Evolutionary conservation across 2,797 vertebrate genomes (phyloP).

Genomic region (Syngnathus acus): DNA sequence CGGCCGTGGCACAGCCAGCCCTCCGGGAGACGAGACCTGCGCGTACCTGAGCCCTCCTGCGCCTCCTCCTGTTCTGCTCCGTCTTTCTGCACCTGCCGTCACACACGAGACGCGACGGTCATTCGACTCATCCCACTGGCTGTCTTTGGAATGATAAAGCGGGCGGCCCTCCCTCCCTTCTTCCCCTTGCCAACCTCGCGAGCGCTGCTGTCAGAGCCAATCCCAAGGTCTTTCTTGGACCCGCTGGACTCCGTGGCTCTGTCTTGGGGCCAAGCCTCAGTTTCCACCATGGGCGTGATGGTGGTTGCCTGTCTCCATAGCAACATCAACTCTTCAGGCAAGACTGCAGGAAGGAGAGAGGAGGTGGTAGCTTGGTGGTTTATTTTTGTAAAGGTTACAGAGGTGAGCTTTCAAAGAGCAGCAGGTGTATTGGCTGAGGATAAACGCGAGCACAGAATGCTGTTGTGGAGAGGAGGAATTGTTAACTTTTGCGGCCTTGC

Average conservation of each 20-base stretch:
- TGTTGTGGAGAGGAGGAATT: not conserved
- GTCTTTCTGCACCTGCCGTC: constrained; percentile 37
- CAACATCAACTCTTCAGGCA: constrained; percentile 45
- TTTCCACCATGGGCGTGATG: constrained; percentile 31
- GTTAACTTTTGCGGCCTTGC: too few relatives aligned
- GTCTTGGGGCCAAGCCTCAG: constrained; percentile 24
- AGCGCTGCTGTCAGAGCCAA: constrained; percentile 13
- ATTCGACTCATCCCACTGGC: not conserved
- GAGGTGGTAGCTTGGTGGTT: constrained; percentile 12
- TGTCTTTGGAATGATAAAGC: not conserved
- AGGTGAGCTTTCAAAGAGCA: constrained; percentile 15
- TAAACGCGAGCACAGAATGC: not conserved
- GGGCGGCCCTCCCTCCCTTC: not conserved
- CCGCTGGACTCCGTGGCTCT: constrained; percentile 43
- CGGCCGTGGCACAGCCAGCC: too few relatives aligned
- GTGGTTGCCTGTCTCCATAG: constrained; percentile 57
- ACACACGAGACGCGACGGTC: not conserved
- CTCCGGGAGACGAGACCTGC: too few relatives aligned
- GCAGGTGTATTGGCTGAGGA: not conserved
- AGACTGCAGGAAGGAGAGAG: constrained; percentile 19
- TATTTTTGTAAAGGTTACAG: constrained; percentile 38
- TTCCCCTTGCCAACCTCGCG: constrained; percentile 38
- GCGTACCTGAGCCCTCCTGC: constrained; percentile 46
- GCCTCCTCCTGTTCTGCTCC: constrained; percentile 28
- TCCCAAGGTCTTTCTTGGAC: constrained; percentile 36